Conservation (phyloP, 1,140 invertebrate genomes). For the Pectinophora gossypiella region DNA sequence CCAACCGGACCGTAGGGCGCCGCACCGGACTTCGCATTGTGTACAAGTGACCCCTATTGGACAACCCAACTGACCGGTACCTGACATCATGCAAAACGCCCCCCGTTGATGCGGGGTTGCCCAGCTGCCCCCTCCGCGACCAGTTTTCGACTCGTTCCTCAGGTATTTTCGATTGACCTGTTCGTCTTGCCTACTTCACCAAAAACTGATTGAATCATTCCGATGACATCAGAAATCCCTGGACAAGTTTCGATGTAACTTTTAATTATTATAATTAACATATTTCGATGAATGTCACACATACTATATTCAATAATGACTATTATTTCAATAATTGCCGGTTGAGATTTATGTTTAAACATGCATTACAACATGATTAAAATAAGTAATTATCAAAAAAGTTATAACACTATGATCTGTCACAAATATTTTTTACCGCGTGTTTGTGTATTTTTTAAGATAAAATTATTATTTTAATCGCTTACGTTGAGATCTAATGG, state of each 20-base stretch:
- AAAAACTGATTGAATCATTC: conserved; percentile 22
- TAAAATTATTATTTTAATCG: too few relatives aligned
- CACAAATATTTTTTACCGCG: too few relatives aligned
- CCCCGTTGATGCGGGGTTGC: conserved; percentile 49
- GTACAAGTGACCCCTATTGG: conserved; percentile 55
- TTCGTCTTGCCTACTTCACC: conserved; percentile 24
- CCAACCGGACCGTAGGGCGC: conserved; percentile 30
- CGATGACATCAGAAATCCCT: conserved; percentile 14
- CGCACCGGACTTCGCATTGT: conserved; percentile 51
- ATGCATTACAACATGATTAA: too few relatives aligned
- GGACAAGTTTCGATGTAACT: not conserved
- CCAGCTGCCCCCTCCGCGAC: conserved; percentile 41
- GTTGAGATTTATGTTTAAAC: too few relatives aligned
- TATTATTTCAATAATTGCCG: too few relatives aligned
- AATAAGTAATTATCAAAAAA: too few relatives aligned
- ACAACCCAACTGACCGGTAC: conserved; percentile 48
- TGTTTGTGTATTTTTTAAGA: too few relatives aligned
- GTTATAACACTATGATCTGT: too few relatives aligned
- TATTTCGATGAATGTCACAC: too few relatives aligned
- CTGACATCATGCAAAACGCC: conserved; percentile 52
- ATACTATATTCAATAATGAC: too few relatives aligned
- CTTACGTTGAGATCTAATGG: not conserved
- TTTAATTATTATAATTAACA: not conserved
- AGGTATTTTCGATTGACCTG: conserved; percentile 56
- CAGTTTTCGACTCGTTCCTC: conserved; percentile 44